Evolutionary conservation across 1,140 invertebrate species (phyloP).

Genomic region (Ceratitis capitata): DNA sequence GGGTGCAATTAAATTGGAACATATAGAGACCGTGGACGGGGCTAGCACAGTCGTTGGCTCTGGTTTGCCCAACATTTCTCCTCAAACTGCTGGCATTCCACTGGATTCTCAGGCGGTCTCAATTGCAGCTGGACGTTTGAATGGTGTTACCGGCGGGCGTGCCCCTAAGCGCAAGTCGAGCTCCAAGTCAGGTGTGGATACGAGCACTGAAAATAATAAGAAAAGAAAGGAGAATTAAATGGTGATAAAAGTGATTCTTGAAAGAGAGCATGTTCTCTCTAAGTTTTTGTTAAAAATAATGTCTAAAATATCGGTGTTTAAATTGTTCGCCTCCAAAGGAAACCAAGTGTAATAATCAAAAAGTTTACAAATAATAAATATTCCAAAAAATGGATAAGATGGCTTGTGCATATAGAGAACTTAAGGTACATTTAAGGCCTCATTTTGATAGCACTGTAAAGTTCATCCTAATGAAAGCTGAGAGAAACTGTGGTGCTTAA

Average conservation of each 20-base stretch:
- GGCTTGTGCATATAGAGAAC: too few species aligned
- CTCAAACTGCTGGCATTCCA: not conserved
- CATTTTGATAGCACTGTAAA: too few species aligned
- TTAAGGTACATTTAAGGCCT: too few species aligned
- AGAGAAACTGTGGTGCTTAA: too few species aligned
- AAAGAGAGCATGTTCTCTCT: not conserved
- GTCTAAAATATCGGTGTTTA: not conserved
- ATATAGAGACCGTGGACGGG: not conserved
- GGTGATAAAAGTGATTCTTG: not conserved
- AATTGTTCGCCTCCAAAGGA: too few species aligned
- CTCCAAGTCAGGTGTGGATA: not conserved
- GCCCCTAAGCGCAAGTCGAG: not conserved
- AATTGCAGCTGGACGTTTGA: not conserved
- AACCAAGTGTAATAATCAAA: too few species aligned
- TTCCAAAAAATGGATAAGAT: too few species aligned
- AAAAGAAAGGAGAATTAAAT: not conserved
- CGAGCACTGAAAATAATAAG: not conserved
- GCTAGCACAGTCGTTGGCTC: too few species aligned
- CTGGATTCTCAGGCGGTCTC: not conserved
- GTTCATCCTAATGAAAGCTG: too few species aligned
- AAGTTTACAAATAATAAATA: not conserved
- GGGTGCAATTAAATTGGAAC: slow-evolving; percentile 36
- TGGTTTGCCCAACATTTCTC: not conserved
- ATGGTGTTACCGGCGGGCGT: not conserved
- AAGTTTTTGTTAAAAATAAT: too few species aligned